These are phyloP conservation scores for Tricholauxania praeusta DNA, from an alignment of 2,888 invertebrate genomes.

Conservation along the genomic window DNA sequence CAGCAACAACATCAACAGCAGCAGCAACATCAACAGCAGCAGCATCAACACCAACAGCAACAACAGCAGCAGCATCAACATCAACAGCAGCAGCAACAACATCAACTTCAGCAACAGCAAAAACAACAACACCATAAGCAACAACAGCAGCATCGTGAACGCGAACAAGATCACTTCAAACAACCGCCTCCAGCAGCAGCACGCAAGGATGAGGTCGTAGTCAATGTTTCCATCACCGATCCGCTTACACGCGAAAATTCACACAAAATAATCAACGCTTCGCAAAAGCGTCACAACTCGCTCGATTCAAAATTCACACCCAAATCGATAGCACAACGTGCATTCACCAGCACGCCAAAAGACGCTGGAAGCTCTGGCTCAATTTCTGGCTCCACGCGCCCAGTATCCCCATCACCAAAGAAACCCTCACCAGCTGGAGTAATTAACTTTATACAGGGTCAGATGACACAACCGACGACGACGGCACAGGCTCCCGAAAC, in stretches of 20 bases:
- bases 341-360: constrained; percentile 33
- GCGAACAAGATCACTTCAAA: neutral
- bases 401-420: constrained; percentile 40
- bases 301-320: constrained; percentile 46
- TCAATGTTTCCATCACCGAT: constrained; percentile 54
- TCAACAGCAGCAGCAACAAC: constrained; percentile 16
- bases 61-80: constrained; percentile 15
- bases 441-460: constrained; percentile 53
- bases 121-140: constrained; percentile 16
- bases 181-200: constrained; percentile 1
- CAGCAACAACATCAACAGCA: constrained; percentile 34
- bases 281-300: constrained; percentile 46
- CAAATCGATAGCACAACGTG: constrained; percentile 47
- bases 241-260: constrained; percentile 54
- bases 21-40: constrained; percentile 28
- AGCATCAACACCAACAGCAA: constrained; percentile 30
- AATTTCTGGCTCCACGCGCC: constrained; percentile 28
- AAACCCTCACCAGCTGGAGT: constrained; percentile 54
- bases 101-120: neutral
- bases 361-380: constrained; percentile 26
- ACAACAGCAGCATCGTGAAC: constrained; percentile 15
- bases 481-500: neutral
- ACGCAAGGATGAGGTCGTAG: constrained; percentile 51
- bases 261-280: constrained; percentile 50
- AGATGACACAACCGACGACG: no score